Base-by-base conservation (phyloP, 2,797 vertebrate species). In the Labeo calbasu region DNA sequence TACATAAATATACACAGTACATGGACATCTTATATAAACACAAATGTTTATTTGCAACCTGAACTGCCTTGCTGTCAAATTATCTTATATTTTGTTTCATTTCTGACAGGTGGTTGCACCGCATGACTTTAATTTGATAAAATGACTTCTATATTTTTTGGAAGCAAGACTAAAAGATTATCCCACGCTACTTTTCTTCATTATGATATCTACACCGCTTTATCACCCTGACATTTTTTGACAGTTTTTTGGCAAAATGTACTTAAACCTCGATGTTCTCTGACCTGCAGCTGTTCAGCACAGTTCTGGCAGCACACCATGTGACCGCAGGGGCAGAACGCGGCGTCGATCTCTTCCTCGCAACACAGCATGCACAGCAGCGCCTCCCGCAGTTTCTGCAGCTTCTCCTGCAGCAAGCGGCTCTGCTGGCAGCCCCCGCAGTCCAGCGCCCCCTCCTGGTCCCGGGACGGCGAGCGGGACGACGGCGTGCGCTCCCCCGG, bases 271-370 rank as follows among this genome's bases (percentile, higher is more conserved):
- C n/a, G 25, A 46, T 10, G 21, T 43, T 61, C 12, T 55, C 87
- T 95, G 92, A 99, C 98, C 97, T 98, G 96, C 48, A 99, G 95
- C 83, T 97, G 98, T 82, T 90, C 87, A 0, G 98, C 98, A 0
- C 98, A 99, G 88, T 92, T 91, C 93, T 98, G 95, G 81, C 98
- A 99, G 94, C 98, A 99, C 83, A 99, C 97, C 28, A 98, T 98
- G 90, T 99, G 98, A 28, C 98, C 98, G 0, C 98, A 99, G 77
- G 98, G 98, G 88, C 98, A 99, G 92, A 99, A 99, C 0, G 98
- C 97, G 0, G 97, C 96, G 76, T 99, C 95, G 72, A 99, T 99
- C 94, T 99, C 97, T 87, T 97, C 96, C 90, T 96, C 97, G 71
- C 98, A 99, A 91, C 98, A 99, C 82, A 97, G 91, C 96, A 98